Base-by-base conservation (phyloP, 2,797 vertebrate genomes). In the Galago senegalensis region DNA sequence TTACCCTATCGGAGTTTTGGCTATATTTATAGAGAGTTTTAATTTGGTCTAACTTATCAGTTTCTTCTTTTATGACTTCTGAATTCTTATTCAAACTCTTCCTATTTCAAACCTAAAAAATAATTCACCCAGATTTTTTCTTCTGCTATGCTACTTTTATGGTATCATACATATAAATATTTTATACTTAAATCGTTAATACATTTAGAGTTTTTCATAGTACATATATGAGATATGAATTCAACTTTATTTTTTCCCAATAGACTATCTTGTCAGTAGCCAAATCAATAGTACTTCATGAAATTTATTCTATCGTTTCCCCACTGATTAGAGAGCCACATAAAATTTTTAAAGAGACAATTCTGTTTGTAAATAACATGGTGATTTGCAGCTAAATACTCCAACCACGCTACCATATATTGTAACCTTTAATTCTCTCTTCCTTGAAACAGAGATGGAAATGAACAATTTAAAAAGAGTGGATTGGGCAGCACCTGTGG, bases 391-490 rank as follows among this genome's bases (percentile, higher is more conserved):
- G 31, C 27, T 93, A 94, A 70, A n/a, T 75, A 80, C 16, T 82
- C 67, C 60, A 89, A 95, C 61, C 34, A 83, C 76, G 65, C 60
- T 69, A 84, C 2, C 25, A 92, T 37, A 85, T 31, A 69, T 46
- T 56, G 31, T 87, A 60, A 65, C 46, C 84, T 95, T 90, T 43
- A 92, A 49, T 70, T 87, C 31, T 80, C 49, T 96, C 34, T 79
- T 93, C 53, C n/a, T 77, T 75, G 46, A 94, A 95, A 89, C 34
- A 80, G 8, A 89, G 31, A 27, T 81, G 61, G 6, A 95, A 93
- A 92, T 79, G 13, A 82, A 61, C 12, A 27, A 37, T 73, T 93
- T 12, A 87, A 83, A 84, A 79, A 34, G 18, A 63, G 53, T 87
- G 93, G 25, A 93, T 72, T 87, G 40, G 40, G 40, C 5, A 7